A percentile compares a stretch with the other conserved stretches of the same genome.
These are phyloP conservation scores for Protonemura montana DNA, from an alignment of 2,888 invertebrate species.

Conservation along the genomic window DNA sequence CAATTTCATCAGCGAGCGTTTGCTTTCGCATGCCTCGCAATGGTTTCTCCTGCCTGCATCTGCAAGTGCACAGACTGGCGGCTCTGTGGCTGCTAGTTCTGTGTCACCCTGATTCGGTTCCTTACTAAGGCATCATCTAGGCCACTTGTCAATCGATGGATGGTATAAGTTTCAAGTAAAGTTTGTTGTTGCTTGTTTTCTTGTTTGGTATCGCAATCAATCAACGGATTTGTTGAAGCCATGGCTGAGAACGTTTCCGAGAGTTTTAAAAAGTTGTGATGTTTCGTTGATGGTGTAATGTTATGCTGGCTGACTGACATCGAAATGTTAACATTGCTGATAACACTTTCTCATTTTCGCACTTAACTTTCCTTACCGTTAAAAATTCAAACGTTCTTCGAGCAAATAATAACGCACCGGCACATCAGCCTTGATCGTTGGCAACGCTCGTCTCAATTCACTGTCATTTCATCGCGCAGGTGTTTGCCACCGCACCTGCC, in stretches of 20 bases:
- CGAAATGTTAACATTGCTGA: background rate
- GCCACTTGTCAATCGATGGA: background rate
- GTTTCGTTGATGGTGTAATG: background rate
- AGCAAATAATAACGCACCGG: conserved; percentile 4
- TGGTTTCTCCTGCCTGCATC: background rate
- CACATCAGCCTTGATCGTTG: background rate
- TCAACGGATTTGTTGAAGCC: background rate
- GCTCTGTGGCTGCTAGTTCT: background rate
- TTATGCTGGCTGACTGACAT: background rate
- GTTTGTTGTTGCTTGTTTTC: background rate
- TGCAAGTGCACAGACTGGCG: too few species aligned
- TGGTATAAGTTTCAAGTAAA: background rate
- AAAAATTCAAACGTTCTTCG: background rate
- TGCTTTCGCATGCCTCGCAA: background rate
- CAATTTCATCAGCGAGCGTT: background rate
- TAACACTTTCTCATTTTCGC: background rate
- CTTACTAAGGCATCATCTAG: background rate
- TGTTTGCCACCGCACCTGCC: background rate
- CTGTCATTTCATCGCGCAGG: conserved; percentile 12
- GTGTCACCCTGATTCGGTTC: background rate
- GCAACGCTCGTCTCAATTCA: conserved; percentile 7
- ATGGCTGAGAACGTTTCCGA: background rate
- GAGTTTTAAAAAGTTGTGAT: background rate
- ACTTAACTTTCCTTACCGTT: background rate
- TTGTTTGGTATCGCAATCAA: background rate